A percentile compares a stretch with the other conserved stretches of the same genome.
Conservation (phyloP, 2,888 invertebrate species). For the Limnephilus auricula region DNA sequence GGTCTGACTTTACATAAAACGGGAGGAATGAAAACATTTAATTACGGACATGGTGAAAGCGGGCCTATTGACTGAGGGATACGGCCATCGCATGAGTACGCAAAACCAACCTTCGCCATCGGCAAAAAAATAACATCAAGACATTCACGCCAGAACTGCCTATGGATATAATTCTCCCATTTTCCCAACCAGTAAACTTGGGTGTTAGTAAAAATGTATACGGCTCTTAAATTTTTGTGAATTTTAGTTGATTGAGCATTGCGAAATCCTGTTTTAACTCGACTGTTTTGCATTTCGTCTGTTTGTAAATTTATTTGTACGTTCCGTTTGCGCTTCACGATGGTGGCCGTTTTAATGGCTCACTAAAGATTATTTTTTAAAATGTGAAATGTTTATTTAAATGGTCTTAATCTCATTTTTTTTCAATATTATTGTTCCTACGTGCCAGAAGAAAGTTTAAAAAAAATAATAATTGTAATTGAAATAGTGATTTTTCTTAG, state of each 20-base stretch:
- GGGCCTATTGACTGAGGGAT: constrained; percentile 35
- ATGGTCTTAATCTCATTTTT: no score
- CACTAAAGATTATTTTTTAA: no score
- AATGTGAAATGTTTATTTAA: no score
- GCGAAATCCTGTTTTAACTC: no score
- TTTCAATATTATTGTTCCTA: no score
- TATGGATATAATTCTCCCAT: background rate
- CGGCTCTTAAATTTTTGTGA: background rate
- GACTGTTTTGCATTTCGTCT: no score
- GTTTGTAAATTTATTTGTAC: no score
- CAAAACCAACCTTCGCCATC: constrained; percentile 32
- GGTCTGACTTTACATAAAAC: constrained; percentile 6
- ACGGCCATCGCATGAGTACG: constrained; percentile 35
- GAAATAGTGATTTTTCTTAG: no score
- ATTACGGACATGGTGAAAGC: constrained; percentile 28
- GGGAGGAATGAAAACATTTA: constrained; percentile 35
- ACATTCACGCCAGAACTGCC: constrained; percentile 5
- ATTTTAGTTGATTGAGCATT: background rate
- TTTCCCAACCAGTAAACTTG: background rate
- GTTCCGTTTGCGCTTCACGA: no score
- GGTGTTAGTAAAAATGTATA: background rate
- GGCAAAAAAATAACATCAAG: constrained; percentile 34
- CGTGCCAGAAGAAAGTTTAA: no score
- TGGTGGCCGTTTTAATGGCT: no score
- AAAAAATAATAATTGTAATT: no score